These are phyloP conservation scores for Struthio camelus DNA, from an alignment of 2,113 vertebrate species.

Conservation along the genomic window DNA sequence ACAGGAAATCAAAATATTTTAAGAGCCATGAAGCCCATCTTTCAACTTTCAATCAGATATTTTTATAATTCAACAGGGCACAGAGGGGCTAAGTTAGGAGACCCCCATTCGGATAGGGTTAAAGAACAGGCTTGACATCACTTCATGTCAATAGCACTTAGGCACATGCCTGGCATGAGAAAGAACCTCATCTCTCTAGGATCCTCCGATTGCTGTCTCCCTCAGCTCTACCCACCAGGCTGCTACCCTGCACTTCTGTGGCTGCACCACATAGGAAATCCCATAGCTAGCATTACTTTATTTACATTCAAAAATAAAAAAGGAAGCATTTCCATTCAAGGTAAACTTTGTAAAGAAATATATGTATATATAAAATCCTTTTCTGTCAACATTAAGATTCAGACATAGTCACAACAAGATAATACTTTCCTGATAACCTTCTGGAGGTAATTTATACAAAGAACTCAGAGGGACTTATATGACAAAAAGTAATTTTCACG, in stretches of 20 bases:
- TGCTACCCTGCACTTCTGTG: neutral
- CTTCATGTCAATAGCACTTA: neutral
- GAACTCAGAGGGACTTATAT: neutral
- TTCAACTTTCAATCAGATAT: neutral
- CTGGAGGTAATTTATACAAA: neutral
- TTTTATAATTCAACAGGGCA: neutral
- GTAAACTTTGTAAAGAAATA: neutral
- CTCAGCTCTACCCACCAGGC: neutral
- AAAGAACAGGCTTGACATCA: neutral
- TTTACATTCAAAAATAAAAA: neutral
- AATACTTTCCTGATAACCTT: neutral
- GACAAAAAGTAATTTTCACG: neutral
- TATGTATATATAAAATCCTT: neutral
- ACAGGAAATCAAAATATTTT: neutral
- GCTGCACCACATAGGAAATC: neutral
- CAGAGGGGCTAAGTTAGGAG: neutral
- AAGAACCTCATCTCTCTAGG: neutral
- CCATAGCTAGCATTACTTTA: neutral
- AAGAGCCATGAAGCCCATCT: neutral
- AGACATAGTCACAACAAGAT: neutral
- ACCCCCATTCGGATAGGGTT: neutral
- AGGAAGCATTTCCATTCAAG: fast-evolving
- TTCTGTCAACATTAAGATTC: neutral
- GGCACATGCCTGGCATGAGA: neutral
- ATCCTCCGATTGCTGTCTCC: neutral